phyloP scores from a whole-genome alignment of 2,888 invertebrate species.

The Tetranychus truncatus region DNA sequence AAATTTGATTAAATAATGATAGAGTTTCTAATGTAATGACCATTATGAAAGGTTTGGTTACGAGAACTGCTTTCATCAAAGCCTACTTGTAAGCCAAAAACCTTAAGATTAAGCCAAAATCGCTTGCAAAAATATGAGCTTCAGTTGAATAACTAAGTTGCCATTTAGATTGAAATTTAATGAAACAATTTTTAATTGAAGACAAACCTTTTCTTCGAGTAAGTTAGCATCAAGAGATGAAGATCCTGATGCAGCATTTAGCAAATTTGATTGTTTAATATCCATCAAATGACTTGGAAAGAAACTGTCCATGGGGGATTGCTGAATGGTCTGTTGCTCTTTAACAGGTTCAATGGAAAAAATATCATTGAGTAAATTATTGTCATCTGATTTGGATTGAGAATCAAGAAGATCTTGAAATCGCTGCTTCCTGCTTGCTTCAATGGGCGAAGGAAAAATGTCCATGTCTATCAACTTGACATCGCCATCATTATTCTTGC shows the following conservation, averaged over 20 bases:
- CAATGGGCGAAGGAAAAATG: not conserved
- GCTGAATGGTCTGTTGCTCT: not conserved
- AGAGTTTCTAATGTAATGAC: slow-evolving; percentile 16
- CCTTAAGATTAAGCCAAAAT: too few relatives aligned
- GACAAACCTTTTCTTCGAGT: not conserved
- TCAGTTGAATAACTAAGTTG: too few relatives aligned
- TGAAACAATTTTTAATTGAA: not conserved
- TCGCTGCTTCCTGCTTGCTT: not conserved
- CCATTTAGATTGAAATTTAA: too few relatives aligned
- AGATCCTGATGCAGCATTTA: not conserved
- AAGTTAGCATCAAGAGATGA: not conserved
- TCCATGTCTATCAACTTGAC: slow-evolving; percentile 14
- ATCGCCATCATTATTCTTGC: slow-evolving; percentile 24
- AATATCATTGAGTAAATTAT: slow-evolving; percentile 35
- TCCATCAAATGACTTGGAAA: slow-evolving; percentile 21
- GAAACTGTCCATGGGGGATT: slow-evolving; percentile 4
- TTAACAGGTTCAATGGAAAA: slow-evolving; percentile 24
- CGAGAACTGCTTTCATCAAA: too few relatives aligned
- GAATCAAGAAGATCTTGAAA: slow-evolving; percentile 30
- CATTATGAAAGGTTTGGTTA: not conserved
- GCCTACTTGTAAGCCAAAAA: too few relatives aligned
- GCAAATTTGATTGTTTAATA: slow-evolving; percentile 4
- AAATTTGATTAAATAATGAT: not conserved
- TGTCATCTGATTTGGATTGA: slow-evolving; percentile 30
- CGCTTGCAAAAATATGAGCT: too few relatives aligned